Evolutionary conservation across 2,888 invertebrate genomes (phyloP).

Genomic region (Leuctra nigra): DNA sequence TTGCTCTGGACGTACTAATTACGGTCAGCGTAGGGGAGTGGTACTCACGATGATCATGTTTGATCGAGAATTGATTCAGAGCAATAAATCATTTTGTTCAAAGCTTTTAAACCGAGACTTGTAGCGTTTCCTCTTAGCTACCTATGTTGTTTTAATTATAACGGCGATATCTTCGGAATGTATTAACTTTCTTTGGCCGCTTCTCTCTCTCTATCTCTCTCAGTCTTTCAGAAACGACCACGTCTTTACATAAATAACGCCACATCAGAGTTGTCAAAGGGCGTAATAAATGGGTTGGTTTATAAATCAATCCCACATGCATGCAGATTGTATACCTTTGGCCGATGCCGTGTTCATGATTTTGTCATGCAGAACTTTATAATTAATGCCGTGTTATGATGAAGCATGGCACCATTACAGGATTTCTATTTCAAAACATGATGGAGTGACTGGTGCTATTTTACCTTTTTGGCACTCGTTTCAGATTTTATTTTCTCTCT

Average conservation of each 20-base stretch:
- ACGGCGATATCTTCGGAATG: neutral
- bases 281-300: neutral
- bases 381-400: neutral
- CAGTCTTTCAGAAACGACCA: neutral
- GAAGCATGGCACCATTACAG: no score
- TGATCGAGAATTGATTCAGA: slow-evolving; percentile 2
- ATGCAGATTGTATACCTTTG: neutral
- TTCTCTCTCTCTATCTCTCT: neutral
- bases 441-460: no score
- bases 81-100: slow-evolving; percentile 3
- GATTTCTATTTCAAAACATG: no score
- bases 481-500: no score
- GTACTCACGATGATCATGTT: slow-evolving; percentile 15
- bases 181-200: neutral
- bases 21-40: no score
- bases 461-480: no score
- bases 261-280: slow-evolving; percentile 1
- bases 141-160: slow-evolving; percentile 11
- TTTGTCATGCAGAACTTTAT: neutral
- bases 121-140: neutral
- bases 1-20: no score
- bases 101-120: neutral
- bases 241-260: slow-evolving; percentile 12
- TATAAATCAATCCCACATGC: slow-evolving; percentile 11
- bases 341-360: neutral